Evolutionary conservation across 2,797 vertebrate genomes (phyloP).

Genomic region (Triplophysa yarkandensis): DNA sequence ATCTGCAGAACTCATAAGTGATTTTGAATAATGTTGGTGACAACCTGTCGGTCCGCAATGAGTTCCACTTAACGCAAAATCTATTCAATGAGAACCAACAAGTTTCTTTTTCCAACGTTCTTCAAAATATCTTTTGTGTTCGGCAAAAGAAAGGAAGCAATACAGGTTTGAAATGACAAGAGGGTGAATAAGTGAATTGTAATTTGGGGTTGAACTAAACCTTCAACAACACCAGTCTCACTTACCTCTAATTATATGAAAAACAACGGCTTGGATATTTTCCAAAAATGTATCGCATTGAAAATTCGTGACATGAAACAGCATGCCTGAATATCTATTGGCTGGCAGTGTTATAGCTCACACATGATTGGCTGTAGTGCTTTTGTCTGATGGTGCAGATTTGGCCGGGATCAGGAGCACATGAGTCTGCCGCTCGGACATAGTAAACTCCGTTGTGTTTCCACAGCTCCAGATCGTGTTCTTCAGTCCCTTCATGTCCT

Average conservation of each 20-base stretch:
- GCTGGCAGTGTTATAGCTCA: constrained; percentile 2
- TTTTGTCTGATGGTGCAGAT: constrained; percentile 50
- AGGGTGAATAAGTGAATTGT: too few relatives aligned
- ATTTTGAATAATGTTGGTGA: too few relatives aligned
- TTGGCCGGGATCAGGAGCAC: constrained; percentile 61
- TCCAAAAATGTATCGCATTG: not conserved
- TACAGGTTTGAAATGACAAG: too few relatives aligned
- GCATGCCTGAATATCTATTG: constrained; percentile 5
- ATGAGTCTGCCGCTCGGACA: constrained; percentile 72
- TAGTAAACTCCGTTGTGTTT: constrained; percentile 73
- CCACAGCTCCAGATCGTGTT: constrained; percentile 69
- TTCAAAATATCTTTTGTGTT: too few relatives aligned
- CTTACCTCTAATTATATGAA: not conserved
- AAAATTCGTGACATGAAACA: not conserved
- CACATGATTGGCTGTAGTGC: constrained; percentile 35
- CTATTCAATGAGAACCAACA: too few relatives aligned
- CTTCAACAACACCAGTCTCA: too few relatives aligned
- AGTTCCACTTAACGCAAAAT: too few relatives aligned
- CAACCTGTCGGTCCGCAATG: too few relatives aligned
- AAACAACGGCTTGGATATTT: not conserved
- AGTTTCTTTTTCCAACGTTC: too few relatives aligned
- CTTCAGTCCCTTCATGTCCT: constrained; percentile 67
- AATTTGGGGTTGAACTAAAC: too few relatives aligned
- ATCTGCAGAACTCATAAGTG: too few relatives aligned
- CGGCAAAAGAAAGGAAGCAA: too few relatives aligned